These are phyloP conservation scores for Cuniculus paca DNA, from an alignment of 2,797 vertebrate genomes.

Conservation along the genomic window DNA sequence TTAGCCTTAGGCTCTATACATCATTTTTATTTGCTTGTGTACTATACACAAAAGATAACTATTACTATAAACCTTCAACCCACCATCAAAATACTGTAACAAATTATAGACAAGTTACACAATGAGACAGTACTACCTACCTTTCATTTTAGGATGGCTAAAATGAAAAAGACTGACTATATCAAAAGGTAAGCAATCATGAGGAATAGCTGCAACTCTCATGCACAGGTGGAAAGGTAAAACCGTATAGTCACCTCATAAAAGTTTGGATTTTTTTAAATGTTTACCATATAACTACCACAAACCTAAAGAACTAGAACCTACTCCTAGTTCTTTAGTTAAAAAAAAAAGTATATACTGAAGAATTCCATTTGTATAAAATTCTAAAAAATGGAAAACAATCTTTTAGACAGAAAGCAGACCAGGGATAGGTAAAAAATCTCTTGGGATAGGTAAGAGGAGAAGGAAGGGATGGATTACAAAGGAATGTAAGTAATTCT, in stretches of 20 bases:
- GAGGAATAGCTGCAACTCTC: background rate
- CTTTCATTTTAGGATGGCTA: background rate
- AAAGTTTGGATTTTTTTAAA: background rate
- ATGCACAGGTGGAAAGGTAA: background rate
- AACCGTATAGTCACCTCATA: background rate
- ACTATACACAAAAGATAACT: background rate
- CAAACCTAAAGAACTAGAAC: background rate
- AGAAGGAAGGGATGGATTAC: background rate
- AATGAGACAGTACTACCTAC: background rate
- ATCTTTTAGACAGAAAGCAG: background rate
- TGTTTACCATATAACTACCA: background rate
- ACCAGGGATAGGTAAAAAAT: background rate
- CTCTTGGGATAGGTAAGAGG: background rate
- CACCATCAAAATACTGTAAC: background rate
- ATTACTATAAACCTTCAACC: background rate
- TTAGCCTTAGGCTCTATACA: background rate
- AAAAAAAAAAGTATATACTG: background rate
- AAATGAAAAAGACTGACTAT: background rate
- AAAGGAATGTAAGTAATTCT: background rate
- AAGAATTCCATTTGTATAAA: background rate
- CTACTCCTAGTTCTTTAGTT: background rate
- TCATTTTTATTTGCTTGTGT: background rate
- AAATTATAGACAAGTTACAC: background rate
- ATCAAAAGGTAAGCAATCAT: background rate
- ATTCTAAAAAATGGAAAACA: background rate